A percentile compares a stretch with the other conserved stretches of the same genome.
These are phyloP conservation scores for Cricetomys ansorgei DNA, from an alignment of 2,113 vertebrate genomes.

Conservation along the genomic window DNA sequence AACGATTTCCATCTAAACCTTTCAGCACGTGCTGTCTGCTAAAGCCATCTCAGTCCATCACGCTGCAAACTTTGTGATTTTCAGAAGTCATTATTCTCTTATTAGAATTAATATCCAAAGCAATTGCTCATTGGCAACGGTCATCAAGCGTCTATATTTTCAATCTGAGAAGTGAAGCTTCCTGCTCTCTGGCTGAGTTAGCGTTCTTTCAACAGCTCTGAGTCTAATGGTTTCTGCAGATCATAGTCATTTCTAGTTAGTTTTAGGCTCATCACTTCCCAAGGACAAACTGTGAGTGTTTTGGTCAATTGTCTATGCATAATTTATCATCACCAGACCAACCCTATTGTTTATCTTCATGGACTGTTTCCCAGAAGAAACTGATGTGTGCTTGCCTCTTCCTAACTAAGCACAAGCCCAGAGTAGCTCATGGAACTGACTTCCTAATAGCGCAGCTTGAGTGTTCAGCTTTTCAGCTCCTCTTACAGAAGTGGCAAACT, in stretches of 20 bases:
- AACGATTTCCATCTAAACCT: not conserved
- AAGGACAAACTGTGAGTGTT: not conserved
- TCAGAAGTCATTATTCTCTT: not conserved
- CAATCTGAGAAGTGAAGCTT: conserved; percentile 47
- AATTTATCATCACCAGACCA: conserved; percentile 50
- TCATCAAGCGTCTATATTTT: not conserved
- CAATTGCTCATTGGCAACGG: conserved; percentile 17
- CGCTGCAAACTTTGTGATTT: not conserved
- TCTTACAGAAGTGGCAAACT: conserved; percentile 1
- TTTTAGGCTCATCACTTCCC: conserved; percentile 21
- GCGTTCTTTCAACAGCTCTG: conserved; percentile 36
- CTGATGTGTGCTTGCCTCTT: not conserved
- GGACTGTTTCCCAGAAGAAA: conserved; percentile 61
- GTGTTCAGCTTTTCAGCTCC: not conserved
- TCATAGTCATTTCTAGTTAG: not conserved
- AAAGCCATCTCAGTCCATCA: not conserved
- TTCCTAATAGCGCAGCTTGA: not conserved
- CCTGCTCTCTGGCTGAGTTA: conserved; percentile 49
- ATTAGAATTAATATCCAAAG: conserved; percentile 30
- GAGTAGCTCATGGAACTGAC: not conserved
- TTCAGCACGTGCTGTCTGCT: not conserved
- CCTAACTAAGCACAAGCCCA: conserved; percentile 9
- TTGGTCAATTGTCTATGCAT: conserved; percentile 48
- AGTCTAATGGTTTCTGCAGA: conserved; percentile 64
- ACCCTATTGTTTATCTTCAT: conserved; percentile 51